Evolutionary conservation across 1,140 invertebrate species (phyloP), one percentile per base, ranked within the genome.

Genomic region (Hylyphantes graminicola): DNA sequence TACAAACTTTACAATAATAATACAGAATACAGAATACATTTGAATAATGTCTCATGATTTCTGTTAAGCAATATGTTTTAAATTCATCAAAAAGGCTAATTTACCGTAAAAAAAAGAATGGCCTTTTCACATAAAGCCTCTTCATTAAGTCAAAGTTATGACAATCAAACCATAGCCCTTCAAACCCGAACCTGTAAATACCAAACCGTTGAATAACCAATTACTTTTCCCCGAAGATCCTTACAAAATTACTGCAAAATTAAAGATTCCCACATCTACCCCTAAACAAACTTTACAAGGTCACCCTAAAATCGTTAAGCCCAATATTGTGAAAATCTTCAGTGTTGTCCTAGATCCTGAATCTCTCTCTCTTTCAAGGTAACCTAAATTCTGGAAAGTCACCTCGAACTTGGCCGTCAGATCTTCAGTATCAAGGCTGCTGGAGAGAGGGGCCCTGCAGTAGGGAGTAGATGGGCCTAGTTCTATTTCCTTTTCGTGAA

Each of bases 351-450:
- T 59, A 74, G 55, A 74, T 74, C 72, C 54, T 21, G 72, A 74
- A 74, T 55, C 72, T 35, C 35, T 35, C 35, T 35, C 35, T 35
- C 35, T 74, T 74, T 74, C 72, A 76, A 76, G 74, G 74, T 64
- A 76, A 76, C 74, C 74, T 76, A 64, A 63, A 76, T 76, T 64
- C 74, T 57, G 51, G 19, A 74, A 74, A 74, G 54, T 74, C 74
- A 63, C 74, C 74, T 76, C 74, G 74, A 76, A 76, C 74, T 76
- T 76, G 74, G 74, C 74, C 74, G 74, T 50, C 21, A 76, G 35
- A 51, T 50, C 21, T 51, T 35, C 19, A 74, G 54, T 21, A 70
- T 51, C 19, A 57, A 59, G 72, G 21, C 74, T 12, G 57, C 61
- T 48, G 21, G 21, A 63, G 61, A 51, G 19, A 51, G 59, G 74